Conservation (phyloP, 2,797 vertebrate genomes). For the Arrhamphus sclerolepis region DNA sequence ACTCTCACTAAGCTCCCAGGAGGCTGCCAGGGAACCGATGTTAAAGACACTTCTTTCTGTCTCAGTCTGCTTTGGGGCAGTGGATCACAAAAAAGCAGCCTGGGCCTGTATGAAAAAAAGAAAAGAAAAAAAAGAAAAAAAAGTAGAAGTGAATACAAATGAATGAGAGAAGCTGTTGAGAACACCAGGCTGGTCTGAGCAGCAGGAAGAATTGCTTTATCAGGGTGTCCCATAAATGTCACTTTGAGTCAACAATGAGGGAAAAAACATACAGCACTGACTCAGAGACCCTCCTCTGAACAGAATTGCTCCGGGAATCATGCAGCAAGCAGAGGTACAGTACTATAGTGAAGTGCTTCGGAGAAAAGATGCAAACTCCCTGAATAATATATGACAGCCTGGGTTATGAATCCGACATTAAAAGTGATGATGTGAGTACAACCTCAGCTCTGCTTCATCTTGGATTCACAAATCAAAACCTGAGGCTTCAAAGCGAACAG, state of each 20-base stretch:
- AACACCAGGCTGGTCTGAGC: constrained; percentile 68
- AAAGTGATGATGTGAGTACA: constrained; percentile 82
- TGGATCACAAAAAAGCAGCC: constrained; percentile 77
- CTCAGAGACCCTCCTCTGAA: constrained; percentile 70
- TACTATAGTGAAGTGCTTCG: constrained; percentile 58
- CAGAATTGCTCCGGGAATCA: constrained; percentile 61
- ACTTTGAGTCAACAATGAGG: constrained; percentile 79
- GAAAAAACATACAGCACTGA: constrained; percentile 61
- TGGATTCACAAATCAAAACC: constrained; percentile 77
- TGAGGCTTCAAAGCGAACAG: constrained; percentile 70
- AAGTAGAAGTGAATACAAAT: constrained; percentile 55
- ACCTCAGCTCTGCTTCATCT: constrained; percentile 75
- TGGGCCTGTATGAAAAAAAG: constrained; percentile 40
- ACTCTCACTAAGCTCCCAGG: constrained; percentile 79
- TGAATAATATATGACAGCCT: constrained; percentile 84
- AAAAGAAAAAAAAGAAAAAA: constrained; percentile 28
- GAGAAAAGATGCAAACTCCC: constrained; percentile 75
- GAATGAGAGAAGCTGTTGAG: constrained; percentile 67
- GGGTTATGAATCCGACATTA: constrained; percentile 80
- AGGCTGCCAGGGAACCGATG: constrained; percentile 72
- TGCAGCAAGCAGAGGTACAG: constrained; percentile 64
- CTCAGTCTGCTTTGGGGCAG: constrained; percentile 69
- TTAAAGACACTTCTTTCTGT: constrained; percentile 82
- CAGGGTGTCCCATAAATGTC: constrained; percentile 83
- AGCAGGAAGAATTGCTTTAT: constrained; percentile 80